Conservation (phyloP, 2,888 invertebrate species). For the Dynastes hyllus region DNA sequence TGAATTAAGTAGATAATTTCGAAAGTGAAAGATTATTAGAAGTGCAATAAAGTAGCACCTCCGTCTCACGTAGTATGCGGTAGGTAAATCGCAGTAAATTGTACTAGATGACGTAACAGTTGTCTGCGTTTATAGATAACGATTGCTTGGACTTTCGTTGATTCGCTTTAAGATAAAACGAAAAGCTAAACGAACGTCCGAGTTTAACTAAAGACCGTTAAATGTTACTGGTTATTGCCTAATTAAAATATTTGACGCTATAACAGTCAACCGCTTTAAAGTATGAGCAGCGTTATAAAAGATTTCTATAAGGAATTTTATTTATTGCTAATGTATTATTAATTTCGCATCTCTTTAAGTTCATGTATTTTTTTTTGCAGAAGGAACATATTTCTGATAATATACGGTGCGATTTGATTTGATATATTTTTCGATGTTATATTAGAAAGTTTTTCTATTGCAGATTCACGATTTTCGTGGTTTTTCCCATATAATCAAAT, state of each 20-base stretch:
- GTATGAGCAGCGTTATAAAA: background rate
- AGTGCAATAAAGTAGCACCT: background rate
- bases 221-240: constrained; percentile 23
- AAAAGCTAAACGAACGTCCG: background rate
- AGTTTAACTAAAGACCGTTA: constrained; percentile 24
- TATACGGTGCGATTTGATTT: background rate
- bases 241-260: constrained; percentile 40
- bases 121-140: constrained; percentile 25
- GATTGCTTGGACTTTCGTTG: constrained; percentile 34
- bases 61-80: constrained; percentile 5
- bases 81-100: constrained; percentile 42
- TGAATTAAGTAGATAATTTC: constrained; percentile 6
- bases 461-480: too few relatives aligned
- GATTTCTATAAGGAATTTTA: background rate
- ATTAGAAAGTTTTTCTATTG: too few relatives aligned
- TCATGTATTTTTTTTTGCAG: background rate
- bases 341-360: background rate
- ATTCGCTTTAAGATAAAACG: constrained; percentile 36
- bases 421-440: too few relatives aligned
- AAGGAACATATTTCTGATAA: background rate
- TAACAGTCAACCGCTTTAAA: background rate
- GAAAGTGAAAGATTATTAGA: constrained; percentile 4
- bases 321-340: constrained; percentile 15
- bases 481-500: too few relatives aligned
- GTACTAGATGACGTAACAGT: constrained; percentile 24